Evolutionary conservation across 2,113 vertebrate species (phyloP).

Genomic region (Vimba vimba): DNA sequence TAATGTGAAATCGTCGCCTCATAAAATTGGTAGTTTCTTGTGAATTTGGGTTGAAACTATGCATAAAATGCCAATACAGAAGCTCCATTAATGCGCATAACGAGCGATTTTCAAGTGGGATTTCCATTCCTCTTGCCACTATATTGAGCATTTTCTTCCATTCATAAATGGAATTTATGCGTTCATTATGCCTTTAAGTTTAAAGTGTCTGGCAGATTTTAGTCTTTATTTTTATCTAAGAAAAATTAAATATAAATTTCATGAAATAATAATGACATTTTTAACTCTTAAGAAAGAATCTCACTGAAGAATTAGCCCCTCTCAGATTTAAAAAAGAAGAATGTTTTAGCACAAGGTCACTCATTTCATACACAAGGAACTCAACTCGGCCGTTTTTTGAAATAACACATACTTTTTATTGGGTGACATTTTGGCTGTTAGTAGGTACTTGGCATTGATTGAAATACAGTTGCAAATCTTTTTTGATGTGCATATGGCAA

Average conservation of each 20-base stretch:
- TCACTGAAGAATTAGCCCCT: background rate
- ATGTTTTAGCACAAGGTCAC: background rate
- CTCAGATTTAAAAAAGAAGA: background rate
- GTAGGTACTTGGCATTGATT: slow-evolving; percentile 64
- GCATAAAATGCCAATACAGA: too few relatives aligned
- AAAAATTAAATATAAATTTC: background rate
- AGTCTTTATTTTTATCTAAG: background rate
- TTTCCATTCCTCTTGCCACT: background rate
- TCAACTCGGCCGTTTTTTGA: slow-evolving; percentile 55
- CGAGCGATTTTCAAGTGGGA: background rate
- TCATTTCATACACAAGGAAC: background rate
- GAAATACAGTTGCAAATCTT: slow-evolving; percentile 62
- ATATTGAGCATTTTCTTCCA: background rate
- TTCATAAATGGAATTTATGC: background rate
- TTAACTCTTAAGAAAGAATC: background rate
- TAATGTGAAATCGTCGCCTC: too few relatives aligned
- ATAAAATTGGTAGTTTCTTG: too few relatives aligned
- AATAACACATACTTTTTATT: slow-evolving; percentile 76
- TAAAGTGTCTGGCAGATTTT: background rate
- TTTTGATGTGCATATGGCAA: slow-evolving; percentile 58
- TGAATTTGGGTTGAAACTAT: too few relatives aligned
- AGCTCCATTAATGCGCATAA: too few relatives aligned
- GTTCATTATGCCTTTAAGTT: background rate
- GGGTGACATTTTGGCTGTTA: slow-evolving; percentile 69
- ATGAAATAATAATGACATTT: background rate